Evolutionary conservation across 2,888 invertebrate species (phyloP), one percentile per base, ranked within the genome.

Genomic region (Latrodectus elegans): DNA sequence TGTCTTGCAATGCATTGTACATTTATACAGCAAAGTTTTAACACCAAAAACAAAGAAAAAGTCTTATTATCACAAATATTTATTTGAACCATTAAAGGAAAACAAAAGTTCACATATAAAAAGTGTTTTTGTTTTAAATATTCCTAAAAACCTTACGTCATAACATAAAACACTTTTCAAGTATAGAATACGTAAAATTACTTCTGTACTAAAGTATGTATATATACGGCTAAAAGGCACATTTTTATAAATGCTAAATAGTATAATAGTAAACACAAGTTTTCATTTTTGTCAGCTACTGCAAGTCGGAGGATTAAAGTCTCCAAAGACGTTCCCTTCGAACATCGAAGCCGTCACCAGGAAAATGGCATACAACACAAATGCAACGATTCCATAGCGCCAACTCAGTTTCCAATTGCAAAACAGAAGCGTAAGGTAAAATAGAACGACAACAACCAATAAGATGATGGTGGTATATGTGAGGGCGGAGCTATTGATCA

Each of bases 271-370:
- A 15, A 38, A 38, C 38, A 38, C 38, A 38, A 38, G 6, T 38
- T 60, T 60, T n/a, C n/a, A 60, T n/a, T 60, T 72, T 80, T 26
- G 88, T 88, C 88, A 88, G 81, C 88, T 88, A 94, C 91, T 0
- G 91, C 96, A 96, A 91, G 95, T 95, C 38, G 95, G 95, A 89
- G 96, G 96, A 93, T 98, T 97, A 93, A 96, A 95, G 90, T 95
- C 93, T 17, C 98, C 98, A 93, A 99, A 98, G 79, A 98, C 94
- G 92, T 96, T 95, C 92, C 95, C 94, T 92, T 97, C 97, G 79
- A 96, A 94, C 49, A 96, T 92, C 88, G 96, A 95, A 8, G 97
- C 96, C 79, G 96, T 93, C 0, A 95, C 94, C 8, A 97, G 95
- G 90, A 96, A 96, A 8, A 95, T 91, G 0, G 93, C 90, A 91